Conservation (phyloP, 2,113 vertebrate genomes). For the Eonycteris spelaea region DNA sequence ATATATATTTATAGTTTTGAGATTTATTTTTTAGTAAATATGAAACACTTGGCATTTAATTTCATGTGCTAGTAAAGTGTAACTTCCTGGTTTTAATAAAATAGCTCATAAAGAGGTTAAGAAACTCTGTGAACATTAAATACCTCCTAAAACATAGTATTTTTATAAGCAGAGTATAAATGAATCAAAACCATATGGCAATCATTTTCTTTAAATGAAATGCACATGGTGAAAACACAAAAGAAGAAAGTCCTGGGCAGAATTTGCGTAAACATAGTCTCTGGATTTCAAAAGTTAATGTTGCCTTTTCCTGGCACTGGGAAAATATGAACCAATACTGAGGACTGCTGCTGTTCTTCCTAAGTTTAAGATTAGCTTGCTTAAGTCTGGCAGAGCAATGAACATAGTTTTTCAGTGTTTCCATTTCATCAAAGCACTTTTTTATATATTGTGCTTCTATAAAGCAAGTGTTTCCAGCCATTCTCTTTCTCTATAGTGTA, state of each 20-base stretch:
- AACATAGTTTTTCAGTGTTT: neutral
- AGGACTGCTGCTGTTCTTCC: neutral
- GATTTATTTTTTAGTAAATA: constrained; percentile 2
- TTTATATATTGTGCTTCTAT: neutral
- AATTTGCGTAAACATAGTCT: neutral
- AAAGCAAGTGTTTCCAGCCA: neutral
- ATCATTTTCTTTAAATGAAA: constrained; percentile 55
- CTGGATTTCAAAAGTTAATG: neutral
- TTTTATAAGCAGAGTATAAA: constrained; percentile 59
- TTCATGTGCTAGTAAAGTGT: constrained; percentile 16
- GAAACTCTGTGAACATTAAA: constrained; percentile 54
- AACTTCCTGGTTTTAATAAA: constrained; percentile 51
- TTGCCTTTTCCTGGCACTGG: neutral
- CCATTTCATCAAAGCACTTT: neutral
- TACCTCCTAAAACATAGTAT: constrained; percentile 39
- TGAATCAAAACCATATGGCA: constrained; percentile 60
- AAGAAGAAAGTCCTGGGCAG: neutral
- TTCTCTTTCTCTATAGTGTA: neutral
- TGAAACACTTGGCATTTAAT: constrained; percentile 22
- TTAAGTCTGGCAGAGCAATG: neutral
- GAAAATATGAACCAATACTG: neutral
- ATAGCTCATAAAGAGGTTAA: constrained; percentile 42
- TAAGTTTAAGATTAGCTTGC: neutral
- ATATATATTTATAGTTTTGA: neutral
- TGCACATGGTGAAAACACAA: constrained; percentile 49